Percentiles rank a stretch among this genome's conserved stretches.
Conservation (phyloP, 2,797 vertebrate genomes). For the Oreonectes daqikongensis region DNA sequence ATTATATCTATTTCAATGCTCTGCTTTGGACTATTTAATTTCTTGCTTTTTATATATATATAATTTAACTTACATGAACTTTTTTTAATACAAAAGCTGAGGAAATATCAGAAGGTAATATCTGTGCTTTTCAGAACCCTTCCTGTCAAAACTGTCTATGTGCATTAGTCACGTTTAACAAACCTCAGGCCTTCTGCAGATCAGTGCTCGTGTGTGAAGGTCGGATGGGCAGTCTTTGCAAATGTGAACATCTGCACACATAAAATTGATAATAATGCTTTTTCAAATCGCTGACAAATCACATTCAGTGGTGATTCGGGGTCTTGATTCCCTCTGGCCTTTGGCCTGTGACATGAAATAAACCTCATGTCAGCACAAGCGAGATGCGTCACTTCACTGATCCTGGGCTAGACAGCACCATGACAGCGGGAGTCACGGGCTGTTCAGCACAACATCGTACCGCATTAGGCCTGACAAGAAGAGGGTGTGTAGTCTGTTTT, state of each 20-base stretch:
- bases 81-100: too few relatives aligned
- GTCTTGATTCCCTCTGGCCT: constrained; percentile 57
- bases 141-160: constrained; percentile 43
- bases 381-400: constrained; percentile 64
- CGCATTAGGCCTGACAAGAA: constrained; percentile 35
- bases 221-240: neutral
- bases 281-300: constrained; percentile 36
- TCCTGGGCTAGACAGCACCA: constrained; percentile 45
- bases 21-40: too few relatives aligned
- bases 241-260: constrained; percentile 15
- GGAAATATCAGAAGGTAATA: constrained; percentile 12
- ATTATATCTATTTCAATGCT: too few relatives aligned
- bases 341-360: constrained; percentile 59
- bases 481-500: constrained; percentile 53
- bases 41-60: too few relatives aligned
- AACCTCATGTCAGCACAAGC: constrained; percentile 65
- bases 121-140: constrained; percentile 25
- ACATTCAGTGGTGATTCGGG: constrained; percentile 6
- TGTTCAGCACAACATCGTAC: constrained; percentile 35
- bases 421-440: constrained; percentile 41
- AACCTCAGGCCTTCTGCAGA: constrained; percentile 23
- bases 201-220: constrained; percentile 37
- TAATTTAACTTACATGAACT: too few relatives aligned
- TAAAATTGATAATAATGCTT: constrained; percentile 16
- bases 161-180: constrained; percentile 21